These are phyloP conservation scores for Cariama cristata DNA, from an alignment of 2,113 vertebrate genomes.

Conservation along the genomic window DNA sequence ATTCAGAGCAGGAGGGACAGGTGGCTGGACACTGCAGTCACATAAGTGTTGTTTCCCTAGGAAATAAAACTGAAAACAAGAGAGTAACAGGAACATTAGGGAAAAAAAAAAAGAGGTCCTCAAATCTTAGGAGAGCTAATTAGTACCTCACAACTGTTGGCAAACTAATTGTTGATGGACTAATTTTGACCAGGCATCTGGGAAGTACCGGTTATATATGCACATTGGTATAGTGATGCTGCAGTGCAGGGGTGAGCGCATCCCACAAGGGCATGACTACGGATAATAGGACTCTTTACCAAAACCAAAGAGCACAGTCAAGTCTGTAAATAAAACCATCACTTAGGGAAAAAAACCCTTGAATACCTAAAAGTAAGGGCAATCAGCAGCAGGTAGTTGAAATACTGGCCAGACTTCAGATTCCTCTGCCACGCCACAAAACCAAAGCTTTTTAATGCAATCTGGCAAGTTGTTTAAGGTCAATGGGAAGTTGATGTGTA, in stretches of 20 bases:
- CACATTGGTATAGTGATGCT: not conserved
- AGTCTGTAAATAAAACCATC: not conserved
- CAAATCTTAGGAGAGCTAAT: slow-evolving; percentile 3
- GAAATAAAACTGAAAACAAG: not conserved
- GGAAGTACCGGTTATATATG: rapidly evolving
- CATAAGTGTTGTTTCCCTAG: not conserved
- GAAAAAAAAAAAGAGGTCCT: not conserved
- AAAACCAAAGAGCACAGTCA: not conserved
- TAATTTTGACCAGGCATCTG: not conserved
- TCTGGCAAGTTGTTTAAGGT: not conserved
- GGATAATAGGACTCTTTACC: not conserved
- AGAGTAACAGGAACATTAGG: not conserved
- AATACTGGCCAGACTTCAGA: not conserved
- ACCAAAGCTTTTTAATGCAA: not conserved
- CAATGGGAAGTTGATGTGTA: not conserved
- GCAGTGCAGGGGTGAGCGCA: not conserved
- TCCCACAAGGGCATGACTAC: not conserved
- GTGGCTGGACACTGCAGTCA: not conserved
- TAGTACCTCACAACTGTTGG: not conserved
- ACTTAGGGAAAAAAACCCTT: not conserved
- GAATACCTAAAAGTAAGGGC: not conserved
- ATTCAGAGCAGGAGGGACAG: not conserved
- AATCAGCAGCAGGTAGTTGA: not conserved
- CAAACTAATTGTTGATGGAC: not conserved
- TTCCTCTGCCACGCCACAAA: not conserved